Conservation (phyloP, 2,888 invertebrate species). For the Elaeidobius kamerunicus region DNA sequence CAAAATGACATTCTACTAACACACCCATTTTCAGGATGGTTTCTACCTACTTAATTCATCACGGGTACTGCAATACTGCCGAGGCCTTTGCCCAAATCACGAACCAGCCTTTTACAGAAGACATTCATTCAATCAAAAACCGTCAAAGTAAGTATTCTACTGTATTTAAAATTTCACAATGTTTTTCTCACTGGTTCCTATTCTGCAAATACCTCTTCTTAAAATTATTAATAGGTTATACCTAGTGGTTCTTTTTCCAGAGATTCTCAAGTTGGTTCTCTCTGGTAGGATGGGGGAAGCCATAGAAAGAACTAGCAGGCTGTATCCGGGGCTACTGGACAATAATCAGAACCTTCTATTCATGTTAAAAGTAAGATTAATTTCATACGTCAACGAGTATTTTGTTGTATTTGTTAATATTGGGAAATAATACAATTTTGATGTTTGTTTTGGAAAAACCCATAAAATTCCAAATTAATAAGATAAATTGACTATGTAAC, state of each 20-base stretch:
- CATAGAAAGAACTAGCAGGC: constrained; percentile 80
- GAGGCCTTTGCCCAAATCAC: constrained; percentile 92
- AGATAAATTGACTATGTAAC: too few species aligned
- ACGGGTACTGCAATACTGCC: constrained; percentile 95
- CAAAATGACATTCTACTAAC: too few species aligned
- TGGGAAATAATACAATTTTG: too few species aligned
- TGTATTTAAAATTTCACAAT: neutral
- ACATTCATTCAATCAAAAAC: constrained; percentile 90
- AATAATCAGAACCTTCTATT: constrained; percentile 88
- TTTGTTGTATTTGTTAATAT: too few species aligned
- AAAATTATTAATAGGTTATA: constrained; percentile 16
- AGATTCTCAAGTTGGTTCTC: constrained; percentile 88
- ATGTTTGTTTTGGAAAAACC: too few species aligned
- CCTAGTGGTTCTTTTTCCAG: constrained; percentile 53
- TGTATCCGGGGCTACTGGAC: constrained; percentile 93
- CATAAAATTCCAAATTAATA: too few species aligned
- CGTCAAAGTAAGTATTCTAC: constrained; percentile 77
- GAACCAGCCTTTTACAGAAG: constrained; percentile 87
- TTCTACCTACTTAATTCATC: constrained; percentile 95
- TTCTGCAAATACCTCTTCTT: too few species aligned
- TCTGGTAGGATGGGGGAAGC: constrained; percentile 95
- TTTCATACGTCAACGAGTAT: too few species aligned
- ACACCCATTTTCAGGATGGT: constrained; percentile 89
- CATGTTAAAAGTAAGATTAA: constrained; percentile 66
- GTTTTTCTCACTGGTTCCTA: too few species aligned